Conservation (phyloP, 2,113 vertebrate species). For the Paracanthobrama guichenoti region DNA sequence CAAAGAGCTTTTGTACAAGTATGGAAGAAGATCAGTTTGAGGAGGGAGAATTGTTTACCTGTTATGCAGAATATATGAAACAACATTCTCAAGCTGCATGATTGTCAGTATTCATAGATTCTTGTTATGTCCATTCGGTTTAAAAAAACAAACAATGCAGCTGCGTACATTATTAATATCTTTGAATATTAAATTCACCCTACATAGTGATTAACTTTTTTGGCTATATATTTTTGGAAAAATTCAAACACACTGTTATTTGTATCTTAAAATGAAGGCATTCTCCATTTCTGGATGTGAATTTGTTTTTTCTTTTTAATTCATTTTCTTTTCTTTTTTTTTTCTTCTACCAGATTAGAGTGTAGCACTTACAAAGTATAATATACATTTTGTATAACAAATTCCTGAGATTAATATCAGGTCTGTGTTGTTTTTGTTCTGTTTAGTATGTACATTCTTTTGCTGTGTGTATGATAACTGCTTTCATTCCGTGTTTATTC, state of each 20-base stretch:
- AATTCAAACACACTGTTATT: slow-evolving; percentile 27
- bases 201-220: not conserved
- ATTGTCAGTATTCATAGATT: slow-evolving; percentile 12
- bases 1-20: not conserved
- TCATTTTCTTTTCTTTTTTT: slow-evolving; percentile 45
- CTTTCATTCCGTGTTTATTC: slow-evolving; percentile 39
- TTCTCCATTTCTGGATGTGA: slow-evolving; percentile 51
- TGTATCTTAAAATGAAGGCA: slow-evolving; percentile 73
- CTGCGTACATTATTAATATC: slow-evolving; percentile 2
- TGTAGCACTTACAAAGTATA: slow-evolving; percentile 68
- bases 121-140: not conserved
- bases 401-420: slow-evolving; percentile 69
- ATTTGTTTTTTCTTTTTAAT: slow-evolving; percentile 24
- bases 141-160: not conserved
- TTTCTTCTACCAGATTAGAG: slow-evolving; percentile 56
- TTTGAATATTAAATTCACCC: not conserved
- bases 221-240: not conserved
- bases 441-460: slow-evolving; percentile 17
- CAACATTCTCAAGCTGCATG: slow-evolving; percentile 13
- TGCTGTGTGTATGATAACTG: slow-evolving; percentile 46
- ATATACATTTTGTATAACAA: slow-evolving; percentile 67
- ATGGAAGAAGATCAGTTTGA: not conserved
- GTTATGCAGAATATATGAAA: not conserved
- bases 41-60: not conserved
- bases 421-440: slow-evolving; percentile 58